phyloP scores from a whole-genome alignment of 2,113 vertebrate species.

The Mesembrinibis cayennensis region DNA sequence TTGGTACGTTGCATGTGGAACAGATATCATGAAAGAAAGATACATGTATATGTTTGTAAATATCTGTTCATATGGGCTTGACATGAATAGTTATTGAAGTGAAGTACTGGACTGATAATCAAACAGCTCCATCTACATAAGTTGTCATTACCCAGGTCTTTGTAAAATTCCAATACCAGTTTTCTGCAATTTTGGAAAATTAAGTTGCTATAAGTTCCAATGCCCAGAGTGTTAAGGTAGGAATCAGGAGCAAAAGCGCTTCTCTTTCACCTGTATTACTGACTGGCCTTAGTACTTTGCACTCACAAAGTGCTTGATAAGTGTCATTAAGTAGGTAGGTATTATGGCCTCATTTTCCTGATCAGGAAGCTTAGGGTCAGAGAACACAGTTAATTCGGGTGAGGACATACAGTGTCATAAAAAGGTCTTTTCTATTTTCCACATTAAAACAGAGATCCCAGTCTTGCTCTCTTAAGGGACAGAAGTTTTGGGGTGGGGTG shows the following conservation, averaged over 20 bases:
- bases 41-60: background rate
- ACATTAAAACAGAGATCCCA: background rate
- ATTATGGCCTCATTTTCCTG: background rate
- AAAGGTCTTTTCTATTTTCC: background rate
- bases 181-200: background rate
- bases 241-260: background rate
- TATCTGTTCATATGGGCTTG: background rate
- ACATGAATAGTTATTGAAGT: background rate
- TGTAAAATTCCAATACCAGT: background rate
- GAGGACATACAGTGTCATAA: background rate
- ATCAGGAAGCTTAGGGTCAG: background rate
- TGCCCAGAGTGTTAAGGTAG: background rate
- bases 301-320: background rate
- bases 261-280: background rate
- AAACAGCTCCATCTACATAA: accelerated
- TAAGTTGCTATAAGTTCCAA: background rate
- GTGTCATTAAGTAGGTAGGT: background rate
- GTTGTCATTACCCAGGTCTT: background rate
- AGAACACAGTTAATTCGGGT: background rate
- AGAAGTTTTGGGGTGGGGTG: background rate
- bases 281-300: background rate
- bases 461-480: background rate
- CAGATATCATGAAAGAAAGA: background rate
- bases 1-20: background rate
- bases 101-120: background rate